Conservation (phyloP, 1,140 invertebrate species). For the Pseudachorutes palmiensis region DNA sequence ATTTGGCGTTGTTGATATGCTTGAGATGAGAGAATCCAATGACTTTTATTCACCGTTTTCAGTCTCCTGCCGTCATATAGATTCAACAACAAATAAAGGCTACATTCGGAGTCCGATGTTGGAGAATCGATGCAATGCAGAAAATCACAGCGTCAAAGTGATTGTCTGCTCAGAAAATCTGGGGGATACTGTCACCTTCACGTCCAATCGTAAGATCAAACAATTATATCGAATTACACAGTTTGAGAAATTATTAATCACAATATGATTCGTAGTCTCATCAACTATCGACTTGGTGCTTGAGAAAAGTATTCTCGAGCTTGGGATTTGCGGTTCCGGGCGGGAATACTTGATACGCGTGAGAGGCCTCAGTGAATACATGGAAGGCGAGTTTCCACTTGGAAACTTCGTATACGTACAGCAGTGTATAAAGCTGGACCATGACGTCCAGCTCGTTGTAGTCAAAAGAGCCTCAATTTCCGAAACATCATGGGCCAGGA, state of each 20-base stretch:
- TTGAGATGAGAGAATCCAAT: too few species aligned
- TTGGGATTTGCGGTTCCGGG: constrained; percentile 61
- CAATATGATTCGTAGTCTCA: constrained; percentile 52
- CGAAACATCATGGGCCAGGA: constrained; percentile 55
- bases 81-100: constrained; percentile 65
- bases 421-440: constrained; percentile 84
- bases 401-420: constrained; percentile 89
- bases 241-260: constrained; percentile 7
- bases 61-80: constrained; percentile 59
- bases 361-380: constrained; percentile 70
- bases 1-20: constrained; percentile 19
- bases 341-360: constrained; percentile 66
- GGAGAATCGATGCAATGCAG: constrained; percentile 58
- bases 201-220: constrained; percentile 64
- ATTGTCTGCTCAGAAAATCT: constrained; percentile 58
- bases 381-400: constrained; percentile 50
- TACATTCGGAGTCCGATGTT: constrained; percentile 72
- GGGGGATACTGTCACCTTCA: constrained; percentile 66
- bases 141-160: constrained; percentile 75
- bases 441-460: constrained; percentile 71
- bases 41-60: too few species aligned
- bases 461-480: constrained; percentile 58
- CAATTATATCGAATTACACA: too few species aligned
- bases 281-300: constrained; percentile 80
- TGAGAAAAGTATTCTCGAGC: constrained; percentile 70